These are phyloP conservation scores for Diaphora mendica DNA, from an alignment of 2,888 invertebrate genomes.

Conservation along the genomic window DNA sequence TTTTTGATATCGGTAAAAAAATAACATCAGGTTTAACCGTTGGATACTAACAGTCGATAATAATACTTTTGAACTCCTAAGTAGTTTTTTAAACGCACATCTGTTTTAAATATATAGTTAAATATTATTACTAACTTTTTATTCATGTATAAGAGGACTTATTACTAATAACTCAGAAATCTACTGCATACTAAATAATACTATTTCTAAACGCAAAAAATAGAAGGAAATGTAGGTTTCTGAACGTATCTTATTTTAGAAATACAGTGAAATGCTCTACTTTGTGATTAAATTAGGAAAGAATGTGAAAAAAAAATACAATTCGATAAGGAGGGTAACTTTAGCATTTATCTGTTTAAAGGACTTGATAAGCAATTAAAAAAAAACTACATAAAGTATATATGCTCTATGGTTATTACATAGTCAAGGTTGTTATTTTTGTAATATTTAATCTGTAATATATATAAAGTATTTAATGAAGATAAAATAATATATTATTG, in stretches of 20 bases:
- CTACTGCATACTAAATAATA: neutral
- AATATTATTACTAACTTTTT: neutral
- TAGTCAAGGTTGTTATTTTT: slow-evolving; percentile 15
- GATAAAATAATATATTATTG: neutral
- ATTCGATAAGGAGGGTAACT: neutral
- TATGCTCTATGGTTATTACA: slow-evolving; percentile 5
- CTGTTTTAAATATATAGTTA: neutral
- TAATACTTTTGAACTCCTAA: neutral
- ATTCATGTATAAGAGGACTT: neutral
- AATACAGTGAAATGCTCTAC: neutral
- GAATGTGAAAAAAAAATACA: neutral
- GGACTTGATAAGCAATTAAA: neutral
- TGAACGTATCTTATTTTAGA: neutral
- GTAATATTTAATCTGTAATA: slow-evolving; percentile 6
- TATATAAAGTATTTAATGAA: slow-evolving; percentile 2
- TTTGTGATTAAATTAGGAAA: slow-evolving; percentile 2
- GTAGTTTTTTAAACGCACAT: neutral
- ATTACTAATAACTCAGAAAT: neutral
- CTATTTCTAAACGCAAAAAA: neutral
- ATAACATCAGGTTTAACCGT: neutral
- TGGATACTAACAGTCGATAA: neutral
- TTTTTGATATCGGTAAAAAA: neutral
- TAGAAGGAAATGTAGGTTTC: neutral
- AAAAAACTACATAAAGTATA: neutral
- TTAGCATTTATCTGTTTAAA: neutral